phyloP scores from a whole-genome alignment of 2,797 vertebrate genomes.

The Girardinus metallicus region DNA sequence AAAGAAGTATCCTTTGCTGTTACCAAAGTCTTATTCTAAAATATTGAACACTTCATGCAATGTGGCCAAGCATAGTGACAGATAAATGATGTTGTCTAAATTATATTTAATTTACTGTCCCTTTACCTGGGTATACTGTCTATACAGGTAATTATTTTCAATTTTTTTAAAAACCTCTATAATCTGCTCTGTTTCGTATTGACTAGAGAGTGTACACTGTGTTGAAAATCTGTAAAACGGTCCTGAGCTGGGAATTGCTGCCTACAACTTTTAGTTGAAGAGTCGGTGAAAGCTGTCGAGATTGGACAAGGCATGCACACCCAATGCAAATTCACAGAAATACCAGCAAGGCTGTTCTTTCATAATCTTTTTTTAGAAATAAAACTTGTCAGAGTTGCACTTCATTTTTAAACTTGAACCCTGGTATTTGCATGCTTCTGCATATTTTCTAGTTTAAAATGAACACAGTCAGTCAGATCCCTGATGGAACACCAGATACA shows the following conservation, averaged over 20 bases:
- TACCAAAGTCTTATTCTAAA: not conserved
- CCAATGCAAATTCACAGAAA: not conserved
- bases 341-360: not conserved
- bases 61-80: not conserved
- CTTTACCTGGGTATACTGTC: not conserved
- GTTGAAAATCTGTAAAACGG: not conserved
- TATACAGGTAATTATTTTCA: slow-evolving; percentile 6
- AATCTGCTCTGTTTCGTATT: not conserved
- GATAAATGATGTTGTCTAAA: not conserved
- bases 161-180: not conserved
- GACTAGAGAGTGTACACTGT: not conserved
- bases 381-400: not conserved
- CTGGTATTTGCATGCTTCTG: not conserved
- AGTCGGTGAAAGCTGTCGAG: not conserved
- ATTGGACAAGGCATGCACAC: not conserved
- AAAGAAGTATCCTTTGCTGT: too few species aligned
- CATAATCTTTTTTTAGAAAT: not conserved
- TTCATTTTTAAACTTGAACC: not conserved
- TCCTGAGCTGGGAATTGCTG: not conserved
- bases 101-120: slow-evolving; percentile 21
- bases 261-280: not conserved
- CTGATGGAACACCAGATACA: not conserved
- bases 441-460: not conserved
- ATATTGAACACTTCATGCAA: not conserved
- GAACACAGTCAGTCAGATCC: not conserved